Evolutionary conservation across 2,113 vertebrate genomes (phyloP).

Genomic region (Embiotoca jacksoni): DNA sequence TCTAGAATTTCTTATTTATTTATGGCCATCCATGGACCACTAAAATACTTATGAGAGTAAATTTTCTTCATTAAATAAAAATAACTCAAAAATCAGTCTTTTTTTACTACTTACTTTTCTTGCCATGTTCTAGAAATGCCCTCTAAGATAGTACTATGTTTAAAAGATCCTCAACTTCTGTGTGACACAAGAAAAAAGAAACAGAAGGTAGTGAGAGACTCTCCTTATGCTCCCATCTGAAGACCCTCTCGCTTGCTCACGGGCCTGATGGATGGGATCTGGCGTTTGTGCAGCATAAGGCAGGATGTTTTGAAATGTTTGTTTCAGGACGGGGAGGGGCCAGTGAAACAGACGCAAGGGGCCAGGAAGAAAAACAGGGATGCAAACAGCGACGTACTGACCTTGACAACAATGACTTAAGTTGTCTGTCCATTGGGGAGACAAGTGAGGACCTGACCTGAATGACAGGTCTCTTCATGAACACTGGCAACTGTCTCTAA

Average conservation of each 20-base stretch:
- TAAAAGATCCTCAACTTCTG: conserved; percentile 11
- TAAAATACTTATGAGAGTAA: neutral
- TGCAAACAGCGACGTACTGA: conserved; percentile 49
- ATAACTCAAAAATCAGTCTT: neutral
- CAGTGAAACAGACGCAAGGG: conserved; percentile 9
- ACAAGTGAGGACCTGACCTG: conserved; percentile 53
- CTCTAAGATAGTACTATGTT: neutral
- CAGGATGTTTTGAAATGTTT: conserved; percentile 45
- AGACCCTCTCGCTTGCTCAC: conserved; percentile 45
- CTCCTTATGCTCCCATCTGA: conserved; percentile 13
- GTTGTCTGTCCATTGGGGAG: conserved; percentile 36
- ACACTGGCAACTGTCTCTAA: conserved; percentile 30
- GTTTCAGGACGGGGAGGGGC: conserved; percentile 27
- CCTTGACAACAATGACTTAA: conserved; percentile 58
- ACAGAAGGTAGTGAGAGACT: conserved; percentile 23
- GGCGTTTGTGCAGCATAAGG: conserved; percentile 23
- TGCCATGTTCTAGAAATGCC: neutral
- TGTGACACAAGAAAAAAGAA: conserved; percentile 13
- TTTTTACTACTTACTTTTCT: neutral
- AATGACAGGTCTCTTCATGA: conserved; percentile 45
- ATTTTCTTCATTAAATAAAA: neutral
- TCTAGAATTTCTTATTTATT: neutral
- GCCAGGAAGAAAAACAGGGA: conserved; percentile 40
- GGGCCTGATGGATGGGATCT: conserved; percentile 52
- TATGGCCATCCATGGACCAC: neutral